Base-by-base conservation (phyloP, 1,140 invertebrate species). In the Trialeurodes vaporariorum region DNA sequence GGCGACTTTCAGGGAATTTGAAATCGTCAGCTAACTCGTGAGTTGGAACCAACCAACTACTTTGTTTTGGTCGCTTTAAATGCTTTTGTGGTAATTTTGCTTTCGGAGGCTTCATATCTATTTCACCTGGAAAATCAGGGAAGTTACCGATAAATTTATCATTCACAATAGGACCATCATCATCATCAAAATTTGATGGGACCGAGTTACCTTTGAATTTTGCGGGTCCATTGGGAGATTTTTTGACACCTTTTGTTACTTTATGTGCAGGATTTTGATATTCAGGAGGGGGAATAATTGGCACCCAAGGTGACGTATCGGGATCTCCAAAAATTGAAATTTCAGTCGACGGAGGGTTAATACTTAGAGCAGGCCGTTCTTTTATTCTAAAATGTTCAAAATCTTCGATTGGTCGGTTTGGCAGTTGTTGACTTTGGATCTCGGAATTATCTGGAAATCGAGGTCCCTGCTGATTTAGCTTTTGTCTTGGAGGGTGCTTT, bases 301-400 rank as follows among this genome's bases (percentile, higher is more conserved):
- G 69, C 62, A 70, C 60, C 69, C 69, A 70, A 0, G 69, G 69
- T 23, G 66, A 59, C 60, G 67, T 60, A 27, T 70, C 69, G 25
- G 63, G 58, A 25, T n/a, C 64, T 59, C 65, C 68, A 13, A 67
- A 17, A 1, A 34, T 49, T 9, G 34, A 49, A 49, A 49, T 5
- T 17, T 49, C 34, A 49, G 34, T 49, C 34, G 34, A 49, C 17
- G 34, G 34, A 49, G 34, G 34, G 17, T 49, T 49, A 17, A 49
- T 49, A 17, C 17, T 49, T 17, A 49, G 17, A 9, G 34, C 34
- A 49, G 34, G 34, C 17, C 34, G 34, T 5, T 49, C 34, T 17
- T 49, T 49, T 5, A 49, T 49, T 49, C 17, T 49, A 17, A 49
- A 49, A 49, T 17, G 5, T 17, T 49, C 34, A 49, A 49, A 49